Conservation (phyloP, 2,888 invertebrate species). For the Nineta flava region DNA sequence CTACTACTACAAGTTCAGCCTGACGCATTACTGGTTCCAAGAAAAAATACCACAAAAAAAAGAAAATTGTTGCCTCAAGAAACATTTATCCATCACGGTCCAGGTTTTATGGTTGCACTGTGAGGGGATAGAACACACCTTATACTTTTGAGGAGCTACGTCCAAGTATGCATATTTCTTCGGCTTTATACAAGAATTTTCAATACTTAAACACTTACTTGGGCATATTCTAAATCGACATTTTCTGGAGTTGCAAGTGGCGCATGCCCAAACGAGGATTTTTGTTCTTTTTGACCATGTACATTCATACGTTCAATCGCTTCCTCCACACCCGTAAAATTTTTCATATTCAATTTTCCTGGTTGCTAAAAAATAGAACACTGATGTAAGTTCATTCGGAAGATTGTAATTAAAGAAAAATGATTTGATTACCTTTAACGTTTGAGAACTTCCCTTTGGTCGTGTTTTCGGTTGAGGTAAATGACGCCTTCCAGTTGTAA, state of each 20-base stretch:
- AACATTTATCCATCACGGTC: no score
- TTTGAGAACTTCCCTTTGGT: slow-evolving; percentile 51
- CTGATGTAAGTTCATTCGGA: slow-evolving; percentile 5
- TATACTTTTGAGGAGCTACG: no score
- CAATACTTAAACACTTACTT: slow-evolving; percentile 30
- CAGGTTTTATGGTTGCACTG: no score
- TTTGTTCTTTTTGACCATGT: slow-evolving; percentile 29
- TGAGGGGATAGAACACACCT: no score
- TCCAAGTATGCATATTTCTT: no score
- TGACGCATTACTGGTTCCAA: no score
- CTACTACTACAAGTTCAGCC: no score
- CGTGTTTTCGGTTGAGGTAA: slow-evolving; percentile 41
- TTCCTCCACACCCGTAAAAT: slow-evolving; percentile 77
- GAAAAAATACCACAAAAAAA: no score
- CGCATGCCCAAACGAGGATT: slow-evolving; percentile 42
- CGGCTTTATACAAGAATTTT: no score
- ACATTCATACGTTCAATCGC: slow-evolving; percentile 60
- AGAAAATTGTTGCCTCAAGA: background rate
- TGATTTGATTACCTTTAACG: slow-evolving; percentile 35
- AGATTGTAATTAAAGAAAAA: slow-evolving; percentile 1
- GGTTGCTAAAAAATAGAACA: slow-evolving; percentile 45
- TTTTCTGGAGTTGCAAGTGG: slow-evolving; percentile 63
- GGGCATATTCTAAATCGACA: slow-evolving; percentile 63
- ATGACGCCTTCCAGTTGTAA: slow-evolving; percentile 52
- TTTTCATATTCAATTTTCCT: slow-evolving; percentile 77